Evolutionary conservation across 2,888 invertebrate genomes (phyloP), one percentile per base, ranked within the genome.

Genomic region (Marronus borbonicus): DNA sequence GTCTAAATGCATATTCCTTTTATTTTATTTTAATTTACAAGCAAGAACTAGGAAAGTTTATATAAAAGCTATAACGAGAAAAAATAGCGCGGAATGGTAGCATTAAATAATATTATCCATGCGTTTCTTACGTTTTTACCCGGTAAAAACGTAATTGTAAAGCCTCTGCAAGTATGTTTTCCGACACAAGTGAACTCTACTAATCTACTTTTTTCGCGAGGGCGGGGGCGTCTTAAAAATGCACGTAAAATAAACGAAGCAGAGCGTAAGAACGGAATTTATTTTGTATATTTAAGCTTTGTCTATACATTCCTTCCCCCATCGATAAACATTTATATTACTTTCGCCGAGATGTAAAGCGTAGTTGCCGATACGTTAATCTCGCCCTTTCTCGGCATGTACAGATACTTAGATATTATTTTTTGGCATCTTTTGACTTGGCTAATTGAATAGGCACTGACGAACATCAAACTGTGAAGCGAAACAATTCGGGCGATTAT

Each of bases 251-350:
- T 50, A 28, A 24, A 50, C 68, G 8, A 50, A 50, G 39, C 49
- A 20, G 52, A 68, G 50, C 31, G 39, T 5, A 68, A 68, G 3
- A 50, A 14, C 28, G 49, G 20, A 68, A 68, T 68, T 68, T 68
- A 44, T 68, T 68, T 68, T 28, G 24, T 68, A 58, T 72, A 58
- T 72, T 58, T 60, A 17, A 72, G 17, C 36, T 10, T 36, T 20
- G n/a, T 52, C 28, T 24, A 50, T 55, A 36, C 72, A 39, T 72
- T 58, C 58, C 58, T 72, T 39, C 58, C 20, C 7, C 8, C 20
- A 20, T 20, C n/a, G 24, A 39, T 72, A 72, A 58, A 72, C 58
- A 72, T 39, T 36, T 55, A 72, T 39, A 58, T 70, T 20, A 70
- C 31, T 70, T 58, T 70, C 31, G 36, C 8, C 24, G 8, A 52